phyloP scores from a whole-genome alignment of 2,113 vertebrate genomes.

The Centropristis striata region DNA sequence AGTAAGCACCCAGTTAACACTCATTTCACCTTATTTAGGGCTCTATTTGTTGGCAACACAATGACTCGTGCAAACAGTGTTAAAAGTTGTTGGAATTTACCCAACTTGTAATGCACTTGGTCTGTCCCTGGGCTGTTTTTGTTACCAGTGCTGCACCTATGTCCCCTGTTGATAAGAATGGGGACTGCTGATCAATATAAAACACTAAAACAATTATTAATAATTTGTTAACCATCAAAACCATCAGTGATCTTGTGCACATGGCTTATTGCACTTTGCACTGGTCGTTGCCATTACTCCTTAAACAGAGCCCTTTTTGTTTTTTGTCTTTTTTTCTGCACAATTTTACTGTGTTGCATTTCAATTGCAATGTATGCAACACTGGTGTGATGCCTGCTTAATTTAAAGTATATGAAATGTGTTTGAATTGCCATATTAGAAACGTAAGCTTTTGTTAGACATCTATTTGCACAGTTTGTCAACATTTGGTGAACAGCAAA shows the following conservation, averaged over 20 bases:
- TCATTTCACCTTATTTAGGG: slow-evolving; percentile 9
- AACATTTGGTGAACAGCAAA: slow-evolving; percentile 2
- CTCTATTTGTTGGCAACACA: slow-evolving; percentile 15
- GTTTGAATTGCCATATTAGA: slow-evolving; percentile 54
- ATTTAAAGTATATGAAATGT: slow-evolving; percentile 39
- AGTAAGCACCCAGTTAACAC: not conserved
- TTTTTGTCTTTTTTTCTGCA: slow-evolving; percentile 34
- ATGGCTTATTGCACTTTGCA: slow-evolving; percentile 21
- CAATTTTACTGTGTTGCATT: slow-evolving; percentile 58
- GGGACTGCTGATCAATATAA: not conserved
- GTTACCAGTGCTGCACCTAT: not conserved
- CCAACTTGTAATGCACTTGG: not conserved
- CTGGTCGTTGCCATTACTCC: slow-evolving; percentile 17
- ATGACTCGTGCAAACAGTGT: slow-evolving; percentile 25
- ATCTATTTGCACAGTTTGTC: slow-evolving; percentile 35
- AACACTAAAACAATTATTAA: not conserved
- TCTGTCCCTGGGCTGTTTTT: not conserved
- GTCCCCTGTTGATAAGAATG: not conserved
- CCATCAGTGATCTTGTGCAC: not conserved
- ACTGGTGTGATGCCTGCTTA: slow-evolving; percentile 49
- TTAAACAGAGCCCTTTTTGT: slow-evolving; percentile 7
- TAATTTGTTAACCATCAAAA: not conserved
- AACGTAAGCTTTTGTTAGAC: slow-evolving; percentile 30
- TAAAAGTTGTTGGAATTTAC: not conserved
- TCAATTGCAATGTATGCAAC: slow-evolving; percentile 41